Evolutionary conservation across 2,797 vertebrate genomes (phyloP), one percentile per base, ranked within the genome.

Genomic region (Myotis pilosus): DNA sequence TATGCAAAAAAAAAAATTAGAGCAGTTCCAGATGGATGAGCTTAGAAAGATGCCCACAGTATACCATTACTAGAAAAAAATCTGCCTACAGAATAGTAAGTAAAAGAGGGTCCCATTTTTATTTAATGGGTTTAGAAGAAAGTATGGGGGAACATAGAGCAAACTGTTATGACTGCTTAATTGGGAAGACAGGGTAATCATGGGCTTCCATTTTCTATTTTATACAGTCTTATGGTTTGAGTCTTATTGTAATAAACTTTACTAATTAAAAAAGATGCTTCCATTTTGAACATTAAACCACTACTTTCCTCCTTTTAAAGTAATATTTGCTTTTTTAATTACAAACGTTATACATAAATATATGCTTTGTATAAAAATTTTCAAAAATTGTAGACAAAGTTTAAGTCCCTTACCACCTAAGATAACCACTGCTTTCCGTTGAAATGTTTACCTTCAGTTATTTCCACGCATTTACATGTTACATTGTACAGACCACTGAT

Each of bases 91-190:
- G 64, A 57, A 75, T 4, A 55, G 30, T 71, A 81, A 80, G 68
- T 38, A 82, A 66, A 91, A 75, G 23, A 83, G 44, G 55, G 83
- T 36, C 22, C 20, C 10, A 69, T 71, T 88, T 84, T 83, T 49
- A 92, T 38, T 71, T 78, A 53, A n/a, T 78, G 38, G 13, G 72
- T 25, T 92, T 72, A 72, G 60, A 87, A 92, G 80, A 83, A 89
- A 74, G 4, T 60, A n/a, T 64, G 13, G 6, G 44, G 47, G 44
- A 66, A 57, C 66, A 38, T 44, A 57, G 55, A 72, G 41, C 25
- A 72, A 94, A 87, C 23, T 66, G 33, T 55, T 91, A 41, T 17
- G 66, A 41, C n/a, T 60, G 8, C 47, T 69, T 81, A 51, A 41
- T 22, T 82, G 80, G 41, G 16, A 9, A 38, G 64, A 49, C 4